Percentiles rank a stretch among this genome's conserved stretches.
Conservation (phyloP, 23 tunicate species). For the Diplosoma virens region DNA sequence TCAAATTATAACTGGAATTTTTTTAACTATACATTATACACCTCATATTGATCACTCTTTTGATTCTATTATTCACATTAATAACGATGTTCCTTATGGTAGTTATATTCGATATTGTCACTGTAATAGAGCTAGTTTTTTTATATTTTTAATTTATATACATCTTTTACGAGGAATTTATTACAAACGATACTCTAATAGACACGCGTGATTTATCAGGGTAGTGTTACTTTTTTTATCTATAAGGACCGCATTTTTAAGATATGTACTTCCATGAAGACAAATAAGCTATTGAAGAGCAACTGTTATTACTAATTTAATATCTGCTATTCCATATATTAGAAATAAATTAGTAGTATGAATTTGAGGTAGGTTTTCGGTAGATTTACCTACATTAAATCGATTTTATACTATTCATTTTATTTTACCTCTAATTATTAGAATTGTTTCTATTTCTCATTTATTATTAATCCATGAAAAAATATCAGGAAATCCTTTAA, state of each 20-base stretch:
- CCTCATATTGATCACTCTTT: neutral
- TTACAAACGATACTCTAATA: slow-evolving; percentile 3
- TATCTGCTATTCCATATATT: slow-evolving; percentile 8
- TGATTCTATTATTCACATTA: neutral
- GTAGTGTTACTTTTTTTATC: slow-evolving; percentile 2
- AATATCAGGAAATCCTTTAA: slow-evolving; percentile 7
- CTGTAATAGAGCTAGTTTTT: neutral
- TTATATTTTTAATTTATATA: neutral
- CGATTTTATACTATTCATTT: slow-evolving; percentile 42
- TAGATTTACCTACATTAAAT: neutral
- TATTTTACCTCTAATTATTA: slow-evolving; percentile 5
- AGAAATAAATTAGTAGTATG: slow-evolving; percentile 1
- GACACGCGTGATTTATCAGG: neutral
- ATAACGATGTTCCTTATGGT: neutral
- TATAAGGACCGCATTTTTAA: slow-evolving; percentile 15
- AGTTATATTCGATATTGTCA: neutral
- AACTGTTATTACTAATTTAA: slow-evolving; percentile 26
- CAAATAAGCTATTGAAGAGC: slow-evolving; percentile 52
- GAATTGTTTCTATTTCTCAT: slow-evolving; percentile 3
- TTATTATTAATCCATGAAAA: slow-evolving; percentile 4
- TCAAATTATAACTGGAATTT: slow-evolving; percentile 10
- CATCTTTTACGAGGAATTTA: slow-evolving; percentile 5
- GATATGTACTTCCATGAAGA: slow-evolving; percentile 36
- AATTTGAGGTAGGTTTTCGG: slow-evolving; percentile 20
- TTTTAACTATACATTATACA: slow-evolving; percentile 21